Percentiles rank a stretch among this genome's conserved stretches.
Evolutionary conservation across 2,113 vertebrate genomes (phyloP).

Genomic region (Caracal caracal): DNA sequence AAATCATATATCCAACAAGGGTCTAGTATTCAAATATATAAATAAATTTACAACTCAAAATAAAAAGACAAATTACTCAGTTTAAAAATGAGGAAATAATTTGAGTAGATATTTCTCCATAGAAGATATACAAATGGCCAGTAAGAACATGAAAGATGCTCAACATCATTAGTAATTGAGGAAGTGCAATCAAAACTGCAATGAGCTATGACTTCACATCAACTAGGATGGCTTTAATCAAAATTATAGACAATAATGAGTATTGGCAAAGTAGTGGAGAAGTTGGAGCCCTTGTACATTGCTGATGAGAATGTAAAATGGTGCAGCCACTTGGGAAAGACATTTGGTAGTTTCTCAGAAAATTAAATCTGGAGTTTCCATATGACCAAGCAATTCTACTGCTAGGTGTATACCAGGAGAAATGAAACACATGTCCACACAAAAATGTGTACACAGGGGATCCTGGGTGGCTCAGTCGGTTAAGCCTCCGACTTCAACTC

Average conservation of each 20-base stretch:
- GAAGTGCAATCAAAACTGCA: background rate
- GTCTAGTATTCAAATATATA: background rate
- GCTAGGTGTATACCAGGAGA: background rate
- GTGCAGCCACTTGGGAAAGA: background rate
- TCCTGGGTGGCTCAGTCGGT: no score
- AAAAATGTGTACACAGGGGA: background rate
- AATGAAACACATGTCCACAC: background rate
- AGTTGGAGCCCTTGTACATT: background rate
- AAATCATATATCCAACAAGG: conserved; percentile 4
- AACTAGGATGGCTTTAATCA: background rate
- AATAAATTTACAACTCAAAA: background rate
- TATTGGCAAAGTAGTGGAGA: background rate
- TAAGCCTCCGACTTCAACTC: no score
- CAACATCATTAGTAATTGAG: background rate
- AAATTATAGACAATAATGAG: background rate
- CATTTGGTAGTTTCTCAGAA: background rate
- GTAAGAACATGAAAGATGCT: background rate
- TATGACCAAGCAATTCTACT: background rate
- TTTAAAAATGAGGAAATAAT: background rate
- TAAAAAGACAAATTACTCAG: background rate
- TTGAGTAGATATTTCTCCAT: background rate
- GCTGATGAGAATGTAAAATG: background rate
- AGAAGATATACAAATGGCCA: background rate
- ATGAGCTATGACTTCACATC: background rate
- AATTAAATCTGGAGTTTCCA: background rate